These are phyloP conservation scores for Mystacornis crossleyi DNA, from an alignment of 2,113 vertebrate genomes.

Conservation along the genomic window DNA sequence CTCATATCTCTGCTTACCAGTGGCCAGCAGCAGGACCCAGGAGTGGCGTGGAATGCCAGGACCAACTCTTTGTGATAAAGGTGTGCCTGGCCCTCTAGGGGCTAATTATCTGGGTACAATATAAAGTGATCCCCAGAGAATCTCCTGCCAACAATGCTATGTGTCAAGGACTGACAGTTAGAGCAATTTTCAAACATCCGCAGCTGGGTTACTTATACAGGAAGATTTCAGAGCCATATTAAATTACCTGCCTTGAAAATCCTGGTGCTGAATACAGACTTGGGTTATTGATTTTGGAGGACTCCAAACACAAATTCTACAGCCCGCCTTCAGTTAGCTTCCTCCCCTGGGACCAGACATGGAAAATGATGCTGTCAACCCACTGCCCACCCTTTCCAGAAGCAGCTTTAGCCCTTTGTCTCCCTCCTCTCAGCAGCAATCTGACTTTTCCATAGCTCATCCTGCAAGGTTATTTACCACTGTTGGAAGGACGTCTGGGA, in stretches of 20 bases:
- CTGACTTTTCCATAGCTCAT: neutral
- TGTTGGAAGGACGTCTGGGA: neutral
- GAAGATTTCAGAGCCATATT: slow-evolving; percentile 8
- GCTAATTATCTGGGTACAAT: neutral
- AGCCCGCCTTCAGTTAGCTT: neutral
- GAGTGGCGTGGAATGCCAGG: neutral
- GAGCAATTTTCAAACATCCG: neutral
- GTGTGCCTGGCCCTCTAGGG: neutral
- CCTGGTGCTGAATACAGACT: neutral
- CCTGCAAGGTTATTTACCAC: slow-evolving; percentile 12
- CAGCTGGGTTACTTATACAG: neutral
- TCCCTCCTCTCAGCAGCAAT: neutral
- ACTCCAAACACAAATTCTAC: neutral
- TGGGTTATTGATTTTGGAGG: slow-evolving; percentile 13
- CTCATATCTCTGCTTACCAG: neutral
- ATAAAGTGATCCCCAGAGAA: neutral
- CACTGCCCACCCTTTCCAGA: neutral
- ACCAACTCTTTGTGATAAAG: neutral
- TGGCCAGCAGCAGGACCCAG: neutral
- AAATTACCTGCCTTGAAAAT: slow-evolving; percentile 20
- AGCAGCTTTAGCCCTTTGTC: neutral
- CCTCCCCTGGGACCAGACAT: neutral
- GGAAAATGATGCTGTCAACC: slow-evolving; percentile 28
- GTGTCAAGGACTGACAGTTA: neutral
- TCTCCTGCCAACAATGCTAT: neutral